A percentile compares a stretch with the other conserved stretches of the same genome.
phyloP scores from a whole-genome alignment of 2,797 vertebrate genomes.

The Jordanella pulchra region DNA sequence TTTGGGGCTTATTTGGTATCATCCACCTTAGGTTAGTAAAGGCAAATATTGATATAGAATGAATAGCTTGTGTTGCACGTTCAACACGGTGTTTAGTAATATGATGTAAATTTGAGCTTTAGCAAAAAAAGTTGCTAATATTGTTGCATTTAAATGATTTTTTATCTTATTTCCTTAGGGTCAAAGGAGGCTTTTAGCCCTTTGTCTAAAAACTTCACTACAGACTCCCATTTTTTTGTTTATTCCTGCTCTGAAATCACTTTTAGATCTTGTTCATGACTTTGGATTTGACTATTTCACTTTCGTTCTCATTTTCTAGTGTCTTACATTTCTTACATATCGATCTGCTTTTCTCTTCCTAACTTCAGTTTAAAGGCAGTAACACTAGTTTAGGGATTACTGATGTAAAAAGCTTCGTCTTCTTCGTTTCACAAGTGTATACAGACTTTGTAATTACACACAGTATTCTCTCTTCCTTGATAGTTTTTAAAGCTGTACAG shows the following conservation, averaged over 20 bases:
- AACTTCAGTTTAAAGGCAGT: neutral
- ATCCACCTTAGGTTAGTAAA: neutral
- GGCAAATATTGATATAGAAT: neutral
- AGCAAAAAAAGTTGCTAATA: neutral
- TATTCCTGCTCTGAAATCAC: conserved; percentile 36
- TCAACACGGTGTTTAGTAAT: conserved; percentile 3
- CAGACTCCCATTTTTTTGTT: conserved; percentile 31
- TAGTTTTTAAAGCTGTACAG: conserved; percentile 1
- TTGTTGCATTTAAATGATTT: conserved; percentile 33
- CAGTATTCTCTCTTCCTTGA: conserved; percentile 27
- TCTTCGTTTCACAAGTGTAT: neutral
- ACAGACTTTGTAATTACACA: neutral
- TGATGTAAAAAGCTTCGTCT: neutral
- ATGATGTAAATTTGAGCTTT: neutral
- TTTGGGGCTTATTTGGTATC: too few relatives aligned
- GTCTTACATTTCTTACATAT: neutral
- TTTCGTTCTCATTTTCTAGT: neutral
- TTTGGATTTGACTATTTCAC: neutral
- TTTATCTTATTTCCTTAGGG: conserved; percentile 27
- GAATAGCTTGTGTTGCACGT: neutral
- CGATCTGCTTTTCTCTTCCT: neutral
- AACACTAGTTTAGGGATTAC: conserved; percentile 1
- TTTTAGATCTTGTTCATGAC: conserved; percentile 12
- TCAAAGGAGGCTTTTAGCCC: conserved; percentile 7
- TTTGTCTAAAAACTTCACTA: conserved; percentile 45